Evolutionary conservation across 2,888 invertebrate species (phyloP).

Genomic region (Lacanobia oleracea): DNA sequence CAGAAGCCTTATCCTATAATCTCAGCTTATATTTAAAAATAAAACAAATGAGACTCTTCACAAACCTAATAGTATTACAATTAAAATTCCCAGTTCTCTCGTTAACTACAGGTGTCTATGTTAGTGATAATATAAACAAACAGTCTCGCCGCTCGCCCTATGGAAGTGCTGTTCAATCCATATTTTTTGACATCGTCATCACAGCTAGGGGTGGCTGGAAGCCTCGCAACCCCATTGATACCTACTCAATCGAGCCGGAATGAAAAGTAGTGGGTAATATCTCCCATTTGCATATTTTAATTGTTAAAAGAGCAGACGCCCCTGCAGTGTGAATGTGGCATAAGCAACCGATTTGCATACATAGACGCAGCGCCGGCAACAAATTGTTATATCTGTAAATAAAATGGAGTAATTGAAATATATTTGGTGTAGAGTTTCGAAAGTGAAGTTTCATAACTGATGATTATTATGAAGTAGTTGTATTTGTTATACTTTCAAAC

Average conservation of each 20-base stretch:
- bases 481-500: background rate
- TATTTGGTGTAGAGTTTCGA: constrained; percentile 29
- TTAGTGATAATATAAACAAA: constrained; percentile 68
- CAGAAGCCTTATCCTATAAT: background rate
- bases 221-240: constrained; percentile 75
- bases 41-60: constrained; percentile 23
- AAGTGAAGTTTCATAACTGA: constrained; percentile 7
- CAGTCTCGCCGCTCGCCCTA: constrained; percentile 52
- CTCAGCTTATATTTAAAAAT: background rate
- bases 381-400: constrained; percentile 83
- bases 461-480: constrained; percentile 8
- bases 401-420: constrained; percentile 78
- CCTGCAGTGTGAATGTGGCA: constrained; percentile 81
- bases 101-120: constrained; percentile 53
- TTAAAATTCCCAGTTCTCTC: constrained; percentile 29
- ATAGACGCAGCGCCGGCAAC: constrained; percentile 75
- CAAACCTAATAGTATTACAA: constrained; percentile 28
- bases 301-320: constrained; percentile 82
- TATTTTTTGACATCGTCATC: constrained; percentile 79
- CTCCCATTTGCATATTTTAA: constrained; percentile 90
- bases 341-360: constrained; percentile 86
- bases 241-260: constrained; percentile 82
- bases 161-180: constrained; percentile 62
- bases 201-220: constrained; percentile 68
- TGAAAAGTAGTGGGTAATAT: constrained; percentile 89